Evolutionary conservation across 2,888 invertebrate species (phyloP).

Genomic region (Erebia palarica): DNA sequence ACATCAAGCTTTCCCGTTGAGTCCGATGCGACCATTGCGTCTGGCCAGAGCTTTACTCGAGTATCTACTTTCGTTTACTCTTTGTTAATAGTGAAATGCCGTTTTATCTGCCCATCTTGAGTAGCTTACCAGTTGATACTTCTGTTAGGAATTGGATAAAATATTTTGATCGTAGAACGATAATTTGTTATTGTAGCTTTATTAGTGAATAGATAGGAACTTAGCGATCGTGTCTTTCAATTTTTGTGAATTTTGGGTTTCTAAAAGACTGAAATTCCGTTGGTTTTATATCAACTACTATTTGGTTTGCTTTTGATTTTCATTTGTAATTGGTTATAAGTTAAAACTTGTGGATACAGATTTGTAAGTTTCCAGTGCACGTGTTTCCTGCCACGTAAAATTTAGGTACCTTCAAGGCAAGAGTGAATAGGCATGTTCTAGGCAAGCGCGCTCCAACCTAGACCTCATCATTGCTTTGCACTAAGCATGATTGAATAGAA

Average conservation of each 20-base stretch:
- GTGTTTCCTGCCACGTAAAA: too few relatives aligned
- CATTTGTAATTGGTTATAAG: neutral
- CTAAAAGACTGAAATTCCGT: neutral
- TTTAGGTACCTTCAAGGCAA: too few relatives aligned
- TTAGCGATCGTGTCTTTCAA: conserved; percentile 4
- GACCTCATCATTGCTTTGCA: too few relatives aligned
- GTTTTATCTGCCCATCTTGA: conserved; percentile 35
- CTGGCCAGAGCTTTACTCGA: conserved; percentile 18
- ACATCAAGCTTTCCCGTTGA: neutral
- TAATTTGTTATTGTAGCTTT: conserved; percentile 30
- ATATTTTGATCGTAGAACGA: conserved; percentile 34
- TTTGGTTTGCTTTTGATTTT: neutral
- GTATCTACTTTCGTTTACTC: conserved; percentile 38
- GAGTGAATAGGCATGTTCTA: too few relatives aligned
- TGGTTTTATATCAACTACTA: neutral
- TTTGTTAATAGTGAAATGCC: conserved; percentile 32
- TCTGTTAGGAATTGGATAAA: conserved; percentile 34
- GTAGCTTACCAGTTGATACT: conserved; percentile 31
- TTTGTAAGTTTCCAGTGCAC: too few relatives aligned
- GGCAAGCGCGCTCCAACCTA: too few relatives aligned
- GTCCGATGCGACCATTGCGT: neutral
- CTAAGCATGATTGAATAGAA: too few relatives aligned
- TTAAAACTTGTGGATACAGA: too few relatives aligned
- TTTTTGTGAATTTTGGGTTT: neutral
- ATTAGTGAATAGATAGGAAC: conserved; percentile 12